A percentile compares a stretch with the other conserved stretches of the same genome.
phyloP scores from a whole-genome alignment of 2,888 invertebrate species.

The Lasioglossum zephyrum region DNA sequence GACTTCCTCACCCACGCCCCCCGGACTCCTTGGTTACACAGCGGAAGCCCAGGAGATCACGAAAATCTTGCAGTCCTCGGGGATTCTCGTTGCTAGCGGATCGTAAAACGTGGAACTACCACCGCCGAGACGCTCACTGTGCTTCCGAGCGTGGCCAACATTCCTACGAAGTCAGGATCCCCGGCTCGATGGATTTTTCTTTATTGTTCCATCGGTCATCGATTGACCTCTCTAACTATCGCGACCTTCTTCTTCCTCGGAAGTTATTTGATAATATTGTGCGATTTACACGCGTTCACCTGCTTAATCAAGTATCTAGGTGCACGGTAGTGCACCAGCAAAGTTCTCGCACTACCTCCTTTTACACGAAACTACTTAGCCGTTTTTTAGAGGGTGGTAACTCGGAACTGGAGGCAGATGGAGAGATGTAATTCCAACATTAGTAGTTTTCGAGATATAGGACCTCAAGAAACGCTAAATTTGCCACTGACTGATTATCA shows the following conservation, averaged over 20 bases:
- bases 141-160: conserved; percentile 3
- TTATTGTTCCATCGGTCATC: conserved; percentile 52
- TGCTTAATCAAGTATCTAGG: too few relatives aligned
- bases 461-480: too few relatives aligned
- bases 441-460: too few relatives aligned
- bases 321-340: too few relatives aligned
- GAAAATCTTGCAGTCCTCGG: conserved; percentile 26
- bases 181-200: background rate
- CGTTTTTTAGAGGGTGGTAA: too few relatives aligned
- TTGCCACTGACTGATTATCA: too few relatives aligned
- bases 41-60: conserved; percentile 29
- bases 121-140: background rate
- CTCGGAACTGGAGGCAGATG: too few relatives aligned
- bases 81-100: conserved; percentile 24
- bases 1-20: background rate
- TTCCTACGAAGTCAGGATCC: conserved; percentile 14
- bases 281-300: background rate
- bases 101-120: background rate
- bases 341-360: too few relatives aligned
- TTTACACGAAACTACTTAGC: too few relatives aligned
- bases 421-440: too few relatives aligned
- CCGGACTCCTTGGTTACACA: background rate
- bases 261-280: background rate
- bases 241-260: background rate
- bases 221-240: conserved; percentile 10